Conservation (phyloP, 2,797 vertebrate genomes). For the Gastrophryne carolinensis region DNA sequence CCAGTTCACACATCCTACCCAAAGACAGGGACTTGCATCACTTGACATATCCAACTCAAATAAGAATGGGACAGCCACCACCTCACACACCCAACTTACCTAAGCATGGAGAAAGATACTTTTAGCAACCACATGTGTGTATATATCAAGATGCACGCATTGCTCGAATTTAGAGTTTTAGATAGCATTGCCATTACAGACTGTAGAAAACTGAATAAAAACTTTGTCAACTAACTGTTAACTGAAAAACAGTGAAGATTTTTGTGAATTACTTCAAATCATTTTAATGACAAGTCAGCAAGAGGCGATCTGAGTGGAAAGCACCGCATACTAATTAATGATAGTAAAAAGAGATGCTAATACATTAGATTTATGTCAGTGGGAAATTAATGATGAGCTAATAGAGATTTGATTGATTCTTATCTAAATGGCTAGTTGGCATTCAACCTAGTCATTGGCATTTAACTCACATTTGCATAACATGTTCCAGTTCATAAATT, state of each 20-base stretch:
- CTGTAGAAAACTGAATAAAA: too few species aligned
- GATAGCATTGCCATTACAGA: too few species aligned
- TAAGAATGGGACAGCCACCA: too few species aligned
- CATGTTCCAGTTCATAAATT: slow-evolving; percentile 10
- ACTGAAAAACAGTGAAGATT: slow-evolving; percentile 49
- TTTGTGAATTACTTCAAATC: slow-evolving; percentile 60
- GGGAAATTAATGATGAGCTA: slow-evolving; percentile 67
- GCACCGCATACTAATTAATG: slow-evolving; percentile 67
- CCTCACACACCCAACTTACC: too few species aligned
- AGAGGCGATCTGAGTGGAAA: slow-evolving; percentile 54
- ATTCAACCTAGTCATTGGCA: slow-evolving; percentile 67
- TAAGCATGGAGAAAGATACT: too few species aligned
- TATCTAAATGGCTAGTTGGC: slow-evolving; percentile 74
- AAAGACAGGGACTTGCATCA: too few species aligned
- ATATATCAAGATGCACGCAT: too few species aligned
- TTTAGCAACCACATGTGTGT: too few species aligned
- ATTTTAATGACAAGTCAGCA: slow-evolving; percentile 61
- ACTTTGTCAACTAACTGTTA: slow-evolving; percentile 50
- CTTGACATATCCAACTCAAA: too few species aligned
- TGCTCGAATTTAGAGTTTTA: too few species aligned
- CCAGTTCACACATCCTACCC: too few species aligned
- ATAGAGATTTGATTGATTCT: slow-evolving; percentile 71
- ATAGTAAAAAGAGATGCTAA: slow-evolving; percentile 69
- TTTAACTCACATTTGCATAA: slow-evolving; percentile 61
- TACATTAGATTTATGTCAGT: slow-evolving; percentile 72